Base-by-base conservation (phyloP, 1,140 invertebrate genomes). In the Drosophila bifasciata region DNA sequence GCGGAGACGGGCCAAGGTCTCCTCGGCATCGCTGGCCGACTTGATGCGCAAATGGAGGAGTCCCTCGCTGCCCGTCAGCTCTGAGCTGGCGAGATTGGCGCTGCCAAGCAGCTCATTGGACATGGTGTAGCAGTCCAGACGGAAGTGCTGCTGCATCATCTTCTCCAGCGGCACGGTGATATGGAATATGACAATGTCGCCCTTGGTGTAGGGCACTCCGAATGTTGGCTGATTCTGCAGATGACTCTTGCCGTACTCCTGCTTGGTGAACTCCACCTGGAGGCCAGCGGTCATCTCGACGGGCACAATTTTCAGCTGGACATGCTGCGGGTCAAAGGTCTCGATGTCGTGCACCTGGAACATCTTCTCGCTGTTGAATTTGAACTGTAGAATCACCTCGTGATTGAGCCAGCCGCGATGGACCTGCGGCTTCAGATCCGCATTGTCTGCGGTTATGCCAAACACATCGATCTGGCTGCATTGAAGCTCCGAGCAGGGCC, bases 351-450 rank as follows among this genome's bases (percentile, higher is more conserved):
- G 85, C 16, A 91, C 89, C n/a, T 90, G 83, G 45, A 91, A 91
- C 89, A 91, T 85, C 57, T 89, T 78, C 52, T 91, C 90, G 67
- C 94, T 95, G 23, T 84, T 90, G 68, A 97, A 90, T 81, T 96
- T 96, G 43, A 97, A 93, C 86, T 97, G 96, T 50, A 97, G 93
- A 23, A 96, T 93, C 17, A 94, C 95, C 91, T 97, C 96, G 71
- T 95, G 93, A 9, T 94, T 96, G 1, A 97, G 90, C 96, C 96
- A 97, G 0, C 96, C 96, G 44, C 94, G 93, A 79, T 96, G 95
- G 5, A 96, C 92, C 67, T 93, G 93, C 16, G 91, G 91, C 36
- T 92, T 68, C 6, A 69, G 91, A 9, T 93, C 92, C 0, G 45
- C 32, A 1, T 59, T 66, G 15, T 66, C 63, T 1, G 45, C 45